Evolutionary conservation across 2,888 invertebrate species (phyloP), one percentile per base, ranked within the genome.

Genomic region (Lapara coniferarum): DNA sequence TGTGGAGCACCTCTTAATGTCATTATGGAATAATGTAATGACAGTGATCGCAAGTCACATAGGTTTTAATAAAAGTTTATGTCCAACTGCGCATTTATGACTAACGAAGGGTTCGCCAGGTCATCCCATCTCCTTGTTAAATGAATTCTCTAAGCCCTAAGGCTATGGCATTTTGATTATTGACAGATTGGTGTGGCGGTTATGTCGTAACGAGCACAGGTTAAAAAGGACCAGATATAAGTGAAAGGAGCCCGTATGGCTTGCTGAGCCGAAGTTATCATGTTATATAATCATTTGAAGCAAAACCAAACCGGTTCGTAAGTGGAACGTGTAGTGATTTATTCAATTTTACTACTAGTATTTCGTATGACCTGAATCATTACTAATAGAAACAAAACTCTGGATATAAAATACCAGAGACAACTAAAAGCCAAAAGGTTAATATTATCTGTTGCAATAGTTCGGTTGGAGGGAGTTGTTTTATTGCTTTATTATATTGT

Each of bases 151-250:
- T n/a, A n/a, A n/a, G n/a, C n/a, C n/a, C n/a, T n/a, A n/a, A n/a
- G n/a, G n/a, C n/a, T n/a, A n/a, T n/a, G n/a, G n/a, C n/a, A n/a
- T n/a, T n/a, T n/a, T n/a, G n/a, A n/a, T n/a, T n/a, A n/a, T n/a
- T 63, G 63, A 49, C 49, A 63, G 63, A 63, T 46, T 19, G 25
- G 6, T 56, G 14, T 58, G 3, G 37, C 13, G 37, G 44, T 30
- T 19, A 46, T 53, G 53, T 55, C 53, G 52, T 53, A 69, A 66
- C 66, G 63, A 72, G 66, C 78, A 81, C 81, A 82, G 83, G 83
- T 83, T 81, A 81, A 83, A 83, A 85, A 85, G 82, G 85, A 82
- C 81, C 83, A 78, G 71, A 83, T 82, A 75, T 75, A 80, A 85
- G 85, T 85, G 86, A 86, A 86, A 86, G 86, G 85, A 83, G 80